Evolutionary conservation across 2,113 vertebrate species (phyloP).

Genomic region (Rhinolophus sinicus): DNA sequence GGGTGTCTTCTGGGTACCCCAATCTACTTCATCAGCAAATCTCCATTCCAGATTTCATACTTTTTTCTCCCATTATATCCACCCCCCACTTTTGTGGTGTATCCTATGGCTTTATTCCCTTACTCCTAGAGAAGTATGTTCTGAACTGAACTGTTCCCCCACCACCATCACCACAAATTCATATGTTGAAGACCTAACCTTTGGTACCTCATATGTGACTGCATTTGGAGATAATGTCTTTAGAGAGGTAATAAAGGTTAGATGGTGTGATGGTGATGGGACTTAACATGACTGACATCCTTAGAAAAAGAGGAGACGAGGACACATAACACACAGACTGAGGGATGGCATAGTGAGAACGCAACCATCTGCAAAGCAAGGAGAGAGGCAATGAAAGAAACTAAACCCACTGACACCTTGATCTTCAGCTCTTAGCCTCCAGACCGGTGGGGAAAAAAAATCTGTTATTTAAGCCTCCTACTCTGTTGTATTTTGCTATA

Average conservation of each 20-base stretch:
- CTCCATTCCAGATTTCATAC: background rate
- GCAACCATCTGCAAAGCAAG: background rate
- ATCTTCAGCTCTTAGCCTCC: background rate
- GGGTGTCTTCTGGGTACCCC: background rate
- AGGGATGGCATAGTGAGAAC: background rate
- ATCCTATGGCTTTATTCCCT: background rate
- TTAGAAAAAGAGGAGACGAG: background rate
- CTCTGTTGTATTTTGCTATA: background rate
- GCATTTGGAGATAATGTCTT: background rate
- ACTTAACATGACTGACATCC: background rate
- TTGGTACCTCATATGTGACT: background rate
- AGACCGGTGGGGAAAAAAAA: background rate
- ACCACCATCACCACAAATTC: background rate
- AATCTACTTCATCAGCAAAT: background rate
- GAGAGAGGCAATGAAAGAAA: background rate
- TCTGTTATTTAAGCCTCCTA: background rate
- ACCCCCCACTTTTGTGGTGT: background rate
- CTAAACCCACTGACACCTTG: background rate
- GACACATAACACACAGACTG: background rate
- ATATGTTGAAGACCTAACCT: background rate
- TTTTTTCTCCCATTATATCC: background rate
- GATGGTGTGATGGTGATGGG: background rate
- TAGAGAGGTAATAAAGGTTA: background rate
- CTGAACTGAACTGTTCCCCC: background rate
- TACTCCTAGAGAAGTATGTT: background rate